Base-by-base conservation (phyloP, 2,113 vertebrate species). In the Vidua chalybeata region DNA sequence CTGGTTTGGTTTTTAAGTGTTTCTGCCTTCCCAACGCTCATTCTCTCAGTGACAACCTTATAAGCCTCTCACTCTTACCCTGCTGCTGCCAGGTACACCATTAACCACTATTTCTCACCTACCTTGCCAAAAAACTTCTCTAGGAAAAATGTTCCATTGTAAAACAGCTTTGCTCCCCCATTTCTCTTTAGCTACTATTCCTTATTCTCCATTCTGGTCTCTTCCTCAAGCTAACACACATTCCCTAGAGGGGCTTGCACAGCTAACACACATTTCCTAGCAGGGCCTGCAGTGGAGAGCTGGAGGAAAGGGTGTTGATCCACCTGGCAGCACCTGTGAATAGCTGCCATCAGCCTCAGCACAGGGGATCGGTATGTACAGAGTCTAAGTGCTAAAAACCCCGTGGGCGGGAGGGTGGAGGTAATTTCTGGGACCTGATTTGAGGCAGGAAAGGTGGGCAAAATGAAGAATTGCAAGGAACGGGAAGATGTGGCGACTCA, bases 341-440 rank as follows among this genome's bases (percentile, higher is more conserved):
- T 1, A 89, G 51, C 37, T 64, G 18, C 84, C 69, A 58, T 77
- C 84, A 84, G 45, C 37, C 66, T 58, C 4, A 0, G 79, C 75
- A 14, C 71, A 39, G 62, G 39, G 45, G 19, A 83, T 52, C 0
- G 13, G 86, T 15, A 88, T 55, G 71, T 13, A 3, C 2, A 0
- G 24, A 0, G 0, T 15, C 71, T 15, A 63, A 27, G 16, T 16
- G 33, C 83, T 72, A 75, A 82, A 79, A 85, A 8, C 35, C 15
- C 41, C 3, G 83, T 88, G 67, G 96, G 96, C 5, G 24, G 78
- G 33, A 94, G 93, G 94, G 93, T 39, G 86, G 93, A 90, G 89
- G 31, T 41, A 86, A 82, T 86, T 92, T 76, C 83, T 93, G 89
- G 58, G 58, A 52, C 83, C 67, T 73, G 31, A 45, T 72, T 68